phyloP scores from a whole-genome alignment of 2,888 invertebrate species.

The Salticus scenicus region DNA sequence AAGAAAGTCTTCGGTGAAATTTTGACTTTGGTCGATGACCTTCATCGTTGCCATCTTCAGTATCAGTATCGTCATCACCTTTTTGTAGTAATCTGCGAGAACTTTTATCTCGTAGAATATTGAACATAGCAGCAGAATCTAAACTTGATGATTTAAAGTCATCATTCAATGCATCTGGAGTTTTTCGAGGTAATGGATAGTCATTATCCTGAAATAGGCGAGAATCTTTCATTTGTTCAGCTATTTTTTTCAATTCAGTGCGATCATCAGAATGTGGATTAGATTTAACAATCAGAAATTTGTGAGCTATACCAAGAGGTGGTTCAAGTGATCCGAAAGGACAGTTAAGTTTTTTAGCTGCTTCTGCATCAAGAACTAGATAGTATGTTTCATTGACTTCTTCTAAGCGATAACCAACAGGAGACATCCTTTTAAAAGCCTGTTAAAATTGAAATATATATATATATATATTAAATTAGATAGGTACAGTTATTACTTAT shows the following conservation, averaged over 20 bases:
- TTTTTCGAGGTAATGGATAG: background rate
- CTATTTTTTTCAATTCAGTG: conserved; percentile 58
- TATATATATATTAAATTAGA: no score
- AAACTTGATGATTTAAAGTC: background rate
- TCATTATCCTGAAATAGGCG: conserved; percentile 24
- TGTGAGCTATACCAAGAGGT: conserved; percentile 58
- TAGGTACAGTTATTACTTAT: no score
- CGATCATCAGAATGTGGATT: conserved; percentile 70
- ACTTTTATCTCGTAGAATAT: conserved; percentile 19
- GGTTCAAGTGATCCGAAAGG: conserved; percentile 63
- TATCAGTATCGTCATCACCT: conserved; percentile 58
- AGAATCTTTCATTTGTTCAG: conserved; percentile 44
- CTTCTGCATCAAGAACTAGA: conserved; percentile 76
- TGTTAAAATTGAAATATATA: no score
- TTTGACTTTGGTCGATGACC: conserved; percentile 16
- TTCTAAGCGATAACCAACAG: conserved; percentile 80
- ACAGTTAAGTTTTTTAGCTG: conserved; percentile 18
- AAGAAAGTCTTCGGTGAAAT: conserved; percentile 36
- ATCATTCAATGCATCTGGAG: conserved; percentile 1
- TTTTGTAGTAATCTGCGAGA: background rate
- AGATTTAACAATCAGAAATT: conserved; percentile 55
- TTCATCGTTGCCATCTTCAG: conserved; percentile 50
- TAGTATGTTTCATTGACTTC: conserved; percentile 81
- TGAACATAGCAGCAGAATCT: conserved; percentile 14
- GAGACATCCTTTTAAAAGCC: conserved; percentile 80